phyloP scores from a whole-genome alignment of 2,797 vertebrate species.

The Semaprochilodus insignis region DNA sequence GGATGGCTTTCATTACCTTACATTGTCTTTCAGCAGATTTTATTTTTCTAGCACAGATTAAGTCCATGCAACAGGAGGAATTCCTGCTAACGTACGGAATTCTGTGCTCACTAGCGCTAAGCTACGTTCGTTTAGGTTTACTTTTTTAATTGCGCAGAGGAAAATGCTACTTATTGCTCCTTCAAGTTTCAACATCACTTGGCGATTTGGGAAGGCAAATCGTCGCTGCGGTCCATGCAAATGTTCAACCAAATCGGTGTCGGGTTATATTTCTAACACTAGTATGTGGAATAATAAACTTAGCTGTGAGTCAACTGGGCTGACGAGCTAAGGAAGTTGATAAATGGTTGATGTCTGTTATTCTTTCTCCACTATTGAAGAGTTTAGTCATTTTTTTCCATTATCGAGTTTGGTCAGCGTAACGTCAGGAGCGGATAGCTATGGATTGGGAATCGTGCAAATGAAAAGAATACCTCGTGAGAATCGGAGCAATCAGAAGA shows the following conservation, averaged over 20 bases:
- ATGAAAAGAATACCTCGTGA: constrained; percentile 53
- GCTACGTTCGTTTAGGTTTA: neutral
- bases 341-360: constrained; percentile 46
- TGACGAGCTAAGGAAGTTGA: constrained; percentile 44
- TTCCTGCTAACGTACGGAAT: neutral
- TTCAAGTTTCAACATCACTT: neutral
- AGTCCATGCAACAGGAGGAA: neutral
- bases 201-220: neutral
- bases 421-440: neutral
- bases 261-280: neutral
- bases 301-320: constrained; percentile 1
- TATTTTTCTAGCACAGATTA: neutral
- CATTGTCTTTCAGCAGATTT: neutral
- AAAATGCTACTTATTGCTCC: constrained; percentile 51
- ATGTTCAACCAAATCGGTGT: neutral
- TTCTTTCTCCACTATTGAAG: constrained; percentile 27
- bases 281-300: neutral
- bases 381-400: constrained; percentile 29
- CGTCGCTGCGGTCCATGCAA: neutral
- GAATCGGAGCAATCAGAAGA: constrained; percentile 18
- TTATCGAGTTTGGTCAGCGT: neutral
- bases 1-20: neutral
- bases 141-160: neutral
- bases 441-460: constrained; percentile 30
- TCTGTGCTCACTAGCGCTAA: neutral